Percentiles rank a stretch among this genome's conserved stretches.
Conservation (phyloP, 2,888 invertebrate species). For the Falcaria lacertinaria region DNA sequence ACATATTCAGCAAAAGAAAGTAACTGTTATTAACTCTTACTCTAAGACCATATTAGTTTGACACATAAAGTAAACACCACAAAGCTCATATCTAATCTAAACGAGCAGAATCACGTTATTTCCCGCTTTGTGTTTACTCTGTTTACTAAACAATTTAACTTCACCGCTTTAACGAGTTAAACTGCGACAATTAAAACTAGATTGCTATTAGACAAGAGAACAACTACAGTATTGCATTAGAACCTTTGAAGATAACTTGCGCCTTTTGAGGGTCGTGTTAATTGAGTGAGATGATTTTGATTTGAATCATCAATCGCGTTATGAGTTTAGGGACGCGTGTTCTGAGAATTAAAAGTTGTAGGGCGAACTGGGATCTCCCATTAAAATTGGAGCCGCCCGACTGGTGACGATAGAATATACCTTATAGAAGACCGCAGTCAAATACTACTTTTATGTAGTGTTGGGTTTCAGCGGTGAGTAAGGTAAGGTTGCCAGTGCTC, state of each 20-base stretch:
- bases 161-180: conserved; percentile 25
- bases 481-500: too few species aligned
- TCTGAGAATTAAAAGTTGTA: too few species aligned
- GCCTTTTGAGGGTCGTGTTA: background rate
- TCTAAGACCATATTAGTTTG: background rate
- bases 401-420: too few species aligned
- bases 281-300: background rate
- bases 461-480: too few species aligned
- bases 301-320: background rate
- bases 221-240: background rate
- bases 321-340: too few species aligned
- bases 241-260: background rate
- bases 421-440: too few species aligned
- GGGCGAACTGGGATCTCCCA: too few species aligned
- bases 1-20: too few species aligned
- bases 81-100: background rate
- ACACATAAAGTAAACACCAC: background rate
- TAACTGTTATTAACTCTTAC: too few species aligned
- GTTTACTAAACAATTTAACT: conserved; percentile 32
- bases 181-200: conserved; percentile 12
- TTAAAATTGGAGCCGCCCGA: too few species aligned
- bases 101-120: background rate
- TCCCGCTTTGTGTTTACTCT: conserved; percentile 15
- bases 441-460: too few species aligned
- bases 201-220: conserved; percentile 2